These are phyloP conservation scores for Tringa solitaria DNA, from an alignment of 2,113 vertebrate genomes.

Conservation along the genomic window DNA sequence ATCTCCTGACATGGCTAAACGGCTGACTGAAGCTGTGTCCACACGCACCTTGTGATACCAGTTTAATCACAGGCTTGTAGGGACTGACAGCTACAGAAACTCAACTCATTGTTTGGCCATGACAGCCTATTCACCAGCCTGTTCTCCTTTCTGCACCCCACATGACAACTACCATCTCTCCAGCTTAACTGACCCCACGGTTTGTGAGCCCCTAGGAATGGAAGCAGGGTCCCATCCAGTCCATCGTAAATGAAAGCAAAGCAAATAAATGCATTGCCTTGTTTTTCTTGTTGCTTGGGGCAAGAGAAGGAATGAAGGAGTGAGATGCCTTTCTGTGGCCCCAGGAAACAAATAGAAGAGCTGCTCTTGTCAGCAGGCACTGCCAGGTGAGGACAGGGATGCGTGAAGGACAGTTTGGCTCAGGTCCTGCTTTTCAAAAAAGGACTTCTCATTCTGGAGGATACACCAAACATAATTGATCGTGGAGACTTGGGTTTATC, in stretches of 20 bases:
- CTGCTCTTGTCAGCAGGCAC: background rate
- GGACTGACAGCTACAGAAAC: background rate
- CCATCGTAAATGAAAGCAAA: background rate
- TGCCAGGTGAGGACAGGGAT: background rate
- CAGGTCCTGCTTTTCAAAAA: background rate
- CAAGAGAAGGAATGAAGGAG: background rate
- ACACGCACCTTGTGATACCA: background rate
- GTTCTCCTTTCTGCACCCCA: background rate
- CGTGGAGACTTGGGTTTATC: background rate
- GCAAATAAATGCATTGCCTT: background rate
- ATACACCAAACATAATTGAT: background rate
- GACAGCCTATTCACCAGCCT: background rate
- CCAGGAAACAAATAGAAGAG: background rate
- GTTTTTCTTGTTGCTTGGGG: background rate
- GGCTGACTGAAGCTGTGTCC: background rate
- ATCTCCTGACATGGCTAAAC: rapidly evolving
- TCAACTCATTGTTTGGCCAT: background rate
- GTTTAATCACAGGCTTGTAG: background rate
- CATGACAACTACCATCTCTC: background rate
- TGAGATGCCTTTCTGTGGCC: background rate
- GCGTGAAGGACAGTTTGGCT: background rate
- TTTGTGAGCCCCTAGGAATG: background rate
- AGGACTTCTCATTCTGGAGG: background rate
- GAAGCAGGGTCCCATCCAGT: background rate
- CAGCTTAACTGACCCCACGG: background rate